Percentiles rank a stretch among this genome's conserved stretches.
Conservation (phyloP, 2,888 invertebrate genomes). For the Eupithecia vulgata region DNA sequence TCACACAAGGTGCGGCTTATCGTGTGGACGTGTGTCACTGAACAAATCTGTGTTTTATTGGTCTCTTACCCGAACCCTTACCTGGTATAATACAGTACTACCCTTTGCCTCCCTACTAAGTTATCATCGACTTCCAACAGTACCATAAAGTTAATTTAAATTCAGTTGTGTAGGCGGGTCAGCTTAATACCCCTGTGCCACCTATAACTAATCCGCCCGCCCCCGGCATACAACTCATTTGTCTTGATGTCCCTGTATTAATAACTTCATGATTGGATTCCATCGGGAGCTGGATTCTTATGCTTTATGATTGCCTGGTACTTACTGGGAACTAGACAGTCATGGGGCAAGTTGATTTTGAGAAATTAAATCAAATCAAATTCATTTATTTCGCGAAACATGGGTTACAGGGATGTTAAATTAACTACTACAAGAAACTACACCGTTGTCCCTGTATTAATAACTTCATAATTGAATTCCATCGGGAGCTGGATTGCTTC, state of each 20-base stretch:
- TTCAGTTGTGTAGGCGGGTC: slow-evolving; percentile 69
- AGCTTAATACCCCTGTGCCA: slow-evolving; percentile 68
- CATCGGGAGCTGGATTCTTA: slow-evolving; percentile 5
- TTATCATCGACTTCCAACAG: slow-evolving; percentile 45
- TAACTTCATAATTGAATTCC: slow-evolving; percentile 32
- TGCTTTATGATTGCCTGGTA: slow-evolving; percentile 13
- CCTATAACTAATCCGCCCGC: slow-evolving; percentile 73
- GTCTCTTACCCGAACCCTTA: too few species aligned
- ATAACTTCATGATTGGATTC: slow-evolving; percentile 33
- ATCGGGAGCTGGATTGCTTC: slow-evolving; percentile 5
- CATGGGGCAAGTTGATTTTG: background rate
- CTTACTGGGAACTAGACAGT: background rate
- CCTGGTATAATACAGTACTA: too few species aligned
- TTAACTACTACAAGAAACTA: too few species aligned
- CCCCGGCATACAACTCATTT: slow-evolving; percentile 65
- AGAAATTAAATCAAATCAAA: too few species aligned
- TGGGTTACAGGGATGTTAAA: too few species aligned
- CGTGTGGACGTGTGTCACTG: too few species aligned
- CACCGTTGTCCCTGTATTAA: slow-evolving; percentile 29
- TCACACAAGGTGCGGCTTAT: too few species aligned
- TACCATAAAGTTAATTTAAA: slow-evolving; percentile 64
- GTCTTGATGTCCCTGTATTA: slow-evolving; percentile 52
- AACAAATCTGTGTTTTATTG: too few species aligned
- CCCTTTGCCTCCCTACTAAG: background rate
- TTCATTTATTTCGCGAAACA: too few species aligned